Evolutionary conservation across 2,113 vertebrate genomes (phyloP), one percentile per base, ranked within the genome.

Genomic region (Platichthys stellatus): DNA sequence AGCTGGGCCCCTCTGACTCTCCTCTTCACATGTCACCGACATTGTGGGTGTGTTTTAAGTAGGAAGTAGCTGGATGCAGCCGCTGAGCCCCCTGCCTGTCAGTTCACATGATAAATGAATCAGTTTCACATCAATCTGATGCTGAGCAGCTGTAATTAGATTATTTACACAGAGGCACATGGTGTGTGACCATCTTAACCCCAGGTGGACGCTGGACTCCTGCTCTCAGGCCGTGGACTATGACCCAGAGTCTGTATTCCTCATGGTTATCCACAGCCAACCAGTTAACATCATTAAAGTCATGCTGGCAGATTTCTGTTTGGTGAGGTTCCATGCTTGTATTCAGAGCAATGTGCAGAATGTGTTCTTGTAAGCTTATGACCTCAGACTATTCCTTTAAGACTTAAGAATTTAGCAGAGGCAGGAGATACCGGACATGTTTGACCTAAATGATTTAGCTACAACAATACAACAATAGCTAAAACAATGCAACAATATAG

Each of bases 51-150:
- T 82, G 79, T 86, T 85, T 72, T 35, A 75, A 68, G 43, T 49
- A 51, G 51, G 57, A 74, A 72, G 76, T 54, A 35, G 66, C 65
- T 53, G 76, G 74, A 85, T 54, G 38, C 74, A 65, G 81, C 79
- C 63, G 24, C 76, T 21, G 64, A 82, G 74, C 63, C 65, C 73
- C 40, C 40, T 43, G 65, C 57, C 75, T 90, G 90, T 92, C 92
- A 91, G 77, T 86, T 90, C 82, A 87, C 77, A 92, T 93, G 93
- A 95, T 93, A 88, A 90, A 95, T 95, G 92, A 90, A 92, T 91
- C 81, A 65, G 86, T 85, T 87, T 92, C 91, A 93, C 90, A 93
- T 94, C 91, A 92, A 83, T 91, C 89, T 93, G 90, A 92, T 86
- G 83, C 87, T 83, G 83, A 89, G 72, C 88, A 84, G 85, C 88